These are phyloP conservation scores for Harpagifer antarcticus DNA, from an alignment of 2,797 vertebrate genomes.

Conservation along the genomic window DNA sequence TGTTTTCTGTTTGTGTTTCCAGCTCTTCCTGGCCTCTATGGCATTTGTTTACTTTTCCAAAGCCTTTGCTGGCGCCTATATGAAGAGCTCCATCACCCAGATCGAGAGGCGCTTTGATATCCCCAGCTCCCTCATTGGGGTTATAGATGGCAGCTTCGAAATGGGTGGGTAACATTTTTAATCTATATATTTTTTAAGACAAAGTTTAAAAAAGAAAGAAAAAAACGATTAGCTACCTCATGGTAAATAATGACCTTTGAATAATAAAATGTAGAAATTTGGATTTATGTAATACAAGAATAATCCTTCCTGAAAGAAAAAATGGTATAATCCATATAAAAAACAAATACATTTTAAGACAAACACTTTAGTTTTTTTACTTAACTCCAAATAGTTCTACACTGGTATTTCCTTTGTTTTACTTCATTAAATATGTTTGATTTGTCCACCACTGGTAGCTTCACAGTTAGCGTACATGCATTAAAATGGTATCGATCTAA, in stretches of 20 bases:
- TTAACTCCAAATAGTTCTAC: too few relatives aligned
- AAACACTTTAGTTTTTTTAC: too few relatives aligned
- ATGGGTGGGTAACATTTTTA: constrained; percentile 84
- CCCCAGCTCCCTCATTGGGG: constrained; percentile 91
- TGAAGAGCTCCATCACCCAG: constrained; percentile 95
- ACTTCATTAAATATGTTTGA: too few relatives aligned
- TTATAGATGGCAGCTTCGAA: constrained; percentile 96
- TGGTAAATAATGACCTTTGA: too few relatives aligned
- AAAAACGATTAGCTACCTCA: too few relatives aligned
- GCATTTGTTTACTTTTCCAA: constrained; percentile 90
- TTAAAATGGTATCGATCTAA: not conserved
- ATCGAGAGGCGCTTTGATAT: constrained; percentile 95
- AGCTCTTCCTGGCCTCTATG: constrained; percentile 91
- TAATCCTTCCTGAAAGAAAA: too few relatives aligned
- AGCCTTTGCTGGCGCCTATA: constrained; percentile 91
- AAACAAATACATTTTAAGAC: too few relatives aligned
- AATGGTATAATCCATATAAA: too few relatives aligned
- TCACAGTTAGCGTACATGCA: not conserved
- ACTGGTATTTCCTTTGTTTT: too few relatives aligned
- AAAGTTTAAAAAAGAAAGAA: too few relatives aligned
- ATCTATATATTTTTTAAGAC: not conserved
- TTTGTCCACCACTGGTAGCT: not conserved
- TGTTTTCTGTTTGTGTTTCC: constrained; percentile 30
- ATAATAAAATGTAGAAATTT: too few relatives aligned
- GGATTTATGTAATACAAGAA: too few relatives aligned